Evolutionary conservation across 2,113 vertebrate species (phyloP), one percentile per base, ranked within the genome.

Genomic region (Nycticorax nycticorax): DNA sequence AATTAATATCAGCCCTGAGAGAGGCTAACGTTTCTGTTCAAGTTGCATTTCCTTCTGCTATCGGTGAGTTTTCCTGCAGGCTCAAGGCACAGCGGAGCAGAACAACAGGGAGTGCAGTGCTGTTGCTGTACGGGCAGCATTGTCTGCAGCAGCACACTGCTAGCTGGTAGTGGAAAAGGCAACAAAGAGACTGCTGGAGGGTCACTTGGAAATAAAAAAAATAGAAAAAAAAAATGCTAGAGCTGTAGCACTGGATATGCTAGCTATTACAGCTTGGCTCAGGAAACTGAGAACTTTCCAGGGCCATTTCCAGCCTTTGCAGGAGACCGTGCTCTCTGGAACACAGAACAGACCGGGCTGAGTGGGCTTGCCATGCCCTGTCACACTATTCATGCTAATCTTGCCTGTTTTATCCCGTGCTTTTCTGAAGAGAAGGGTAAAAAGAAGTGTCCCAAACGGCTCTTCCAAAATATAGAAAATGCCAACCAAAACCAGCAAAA

Each of bases 1-100:
- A 94, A 96, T 85, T 96, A 93, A 80, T 94, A 96, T 83, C 88
- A 79, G 69, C 67, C 64, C 79, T 91, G 39, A 60, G 74, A 93
- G 67, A 91, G 88, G 37, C 27, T 95, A 85, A 37, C 13, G 18
- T 56, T 66, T 66, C 85, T 86, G 32, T 52, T 37, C 22, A 47
- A 95, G 56, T 17, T 3, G 1, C 14, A 3, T 85, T 86, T 92
- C 83, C 63, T 66, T 53, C 80, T 85, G 77, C 77, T 68, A 16
- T 74, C 69, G 62, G 39, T 60, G 84, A 81, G 85, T 37, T 76
- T 52, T 74, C n/a, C 62, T 80, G 63, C 57, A 79, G 74, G 64
- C 62, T 85, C 2, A 27, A 72, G 81, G 75, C 66, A 92, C 39
- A 95, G 82, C 3, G 3, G 71, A 86, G 73, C 68, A 73, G 85